These are phyloP conservation scores for Heteromurus nitidus DNA, from an alignment of 2,888 invertebrate genomes.

Conservation along the genomic window DNA sequence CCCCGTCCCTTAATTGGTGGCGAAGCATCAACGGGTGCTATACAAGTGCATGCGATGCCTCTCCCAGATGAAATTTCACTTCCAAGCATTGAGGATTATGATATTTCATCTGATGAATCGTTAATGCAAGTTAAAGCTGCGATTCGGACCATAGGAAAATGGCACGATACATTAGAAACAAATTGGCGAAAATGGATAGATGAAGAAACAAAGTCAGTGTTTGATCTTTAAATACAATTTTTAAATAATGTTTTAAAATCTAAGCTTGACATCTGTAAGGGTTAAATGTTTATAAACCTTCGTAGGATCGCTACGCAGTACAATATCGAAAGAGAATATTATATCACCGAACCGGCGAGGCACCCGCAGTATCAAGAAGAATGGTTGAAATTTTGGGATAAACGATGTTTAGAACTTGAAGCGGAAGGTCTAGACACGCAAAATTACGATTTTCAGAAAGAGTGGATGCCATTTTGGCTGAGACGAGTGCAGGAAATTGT, in stretches of 20 bases:
- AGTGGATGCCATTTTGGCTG: constrained; percentile 92
- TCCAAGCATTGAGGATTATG: constrained; percentile 48
- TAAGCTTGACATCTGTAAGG: not conserved
- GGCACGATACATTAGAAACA: constrained; percentile 56
- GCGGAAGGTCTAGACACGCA: constrained; percentile 85
- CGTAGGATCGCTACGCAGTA: constrained; percentile 50
- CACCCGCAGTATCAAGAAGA: constrained; percentile 91
- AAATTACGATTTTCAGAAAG: constrained; percentile 90
- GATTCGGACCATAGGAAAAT: constrained; percentile 35
- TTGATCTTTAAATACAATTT: not conserved
- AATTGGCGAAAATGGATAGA: constrained; percentile 47
- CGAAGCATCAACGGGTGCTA: constrained; percentile 21
- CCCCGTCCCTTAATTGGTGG: constrained; percentile 54
- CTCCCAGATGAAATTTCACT: constrained; percentile 59
- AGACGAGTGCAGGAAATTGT: constrained; percentile 87
- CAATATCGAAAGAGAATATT: constrained; percentile 78
- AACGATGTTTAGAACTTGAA: constrained; percentile 84
- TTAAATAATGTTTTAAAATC: not conserved
- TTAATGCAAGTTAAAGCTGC: constrained; percentile 46
- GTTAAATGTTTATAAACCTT: not conserved
- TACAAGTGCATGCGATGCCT: constrained; percentile 35
- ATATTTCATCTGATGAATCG: constrained; percentile 58
- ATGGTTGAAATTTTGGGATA: constrained; percentile 93
- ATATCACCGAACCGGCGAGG: constrained; percentile 90
- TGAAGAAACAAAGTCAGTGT: constrained; percentile 55